These are phyloP conservation scores for Tineola bisselliella DNA, from an alignment of 2,888 invertebrate species.

Conservation along the genomic window DNA sequence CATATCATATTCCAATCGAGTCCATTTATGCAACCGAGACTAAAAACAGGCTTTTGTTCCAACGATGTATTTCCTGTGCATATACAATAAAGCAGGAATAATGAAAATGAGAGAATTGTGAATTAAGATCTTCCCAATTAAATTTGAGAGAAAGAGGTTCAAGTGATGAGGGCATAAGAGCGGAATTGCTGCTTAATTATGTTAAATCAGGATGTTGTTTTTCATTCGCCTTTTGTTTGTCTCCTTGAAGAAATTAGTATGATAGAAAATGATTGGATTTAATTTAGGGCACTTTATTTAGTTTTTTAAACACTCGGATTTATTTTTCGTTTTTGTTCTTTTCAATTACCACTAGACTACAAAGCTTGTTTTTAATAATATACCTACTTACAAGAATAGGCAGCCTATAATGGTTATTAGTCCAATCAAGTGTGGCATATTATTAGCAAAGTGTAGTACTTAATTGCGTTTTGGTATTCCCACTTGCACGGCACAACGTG, in stretches of 20 bases:
- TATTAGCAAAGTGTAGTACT: too few species aligned
- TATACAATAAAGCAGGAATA: constrained; percentile 26
- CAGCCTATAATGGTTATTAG: too few species aligned
- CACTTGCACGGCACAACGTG: too few species aligned
- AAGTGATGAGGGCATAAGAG: constrained; percentile 50
- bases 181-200: constrained; percentile 19
- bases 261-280: constrained; percentile 1
- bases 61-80: constrained; percentile 53
- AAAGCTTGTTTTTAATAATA: too few species aligned
- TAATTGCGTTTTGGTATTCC: too few species aligned
- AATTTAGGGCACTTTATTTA: background rate
- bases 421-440: too few species aligned
- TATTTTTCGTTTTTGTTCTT: too few species aligned
- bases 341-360: too few species aligned
- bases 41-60: constrained; percentile 50
- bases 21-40: constrained; percentile 39
- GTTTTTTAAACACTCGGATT: too few species aligned
- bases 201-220: constrained; percentile 16
- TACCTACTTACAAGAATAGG: too few species aligned
- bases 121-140: constrained; percentile 52
- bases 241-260: background rate
- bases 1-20: constrained; percentile 46
- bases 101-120: constrained; percentile 41
- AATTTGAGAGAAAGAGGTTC: constrained; percentile 39
- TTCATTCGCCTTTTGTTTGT: constrained; percentile 12